phyloP scores from a whole-genome alignment of 2,888 invertebrate genomes.

The Seira ritae region DNA sequence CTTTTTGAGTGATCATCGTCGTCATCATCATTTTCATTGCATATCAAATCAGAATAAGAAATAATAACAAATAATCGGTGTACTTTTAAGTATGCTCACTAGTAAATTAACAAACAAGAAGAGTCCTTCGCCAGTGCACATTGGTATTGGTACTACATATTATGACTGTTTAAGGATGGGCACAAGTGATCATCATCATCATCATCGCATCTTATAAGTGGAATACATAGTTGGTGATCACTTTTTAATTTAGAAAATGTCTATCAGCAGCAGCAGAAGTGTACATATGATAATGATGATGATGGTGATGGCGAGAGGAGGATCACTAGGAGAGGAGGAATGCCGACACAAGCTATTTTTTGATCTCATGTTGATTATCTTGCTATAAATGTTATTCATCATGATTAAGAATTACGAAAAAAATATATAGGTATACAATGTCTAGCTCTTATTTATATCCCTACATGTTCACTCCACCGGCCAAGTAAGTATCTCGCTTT shows the following conservation, averaged over 20 bases:
- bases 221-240: too few species aligned
- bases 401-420: constrained; percentile 1
- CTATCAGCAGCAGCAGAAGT: constrained; percentile 4
- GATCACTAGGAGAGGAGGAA: background rate
- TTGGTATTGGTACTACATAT: too few species aligned
- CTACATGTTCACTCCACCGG: background rate
- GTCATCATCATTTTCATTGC: background rate
- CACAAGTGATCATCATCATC: background rate
- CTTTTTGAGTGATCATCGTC: constrained; percentile 12
- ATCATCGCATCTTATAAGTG: too few species aligned
- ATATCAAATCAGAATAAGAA: background rate
- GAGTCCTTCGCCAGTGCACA: background rate
- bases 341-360: constrained; percentile 22
- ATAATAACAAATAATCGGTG: constrained; percentile 22
- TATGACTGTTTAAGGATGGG: background rate
- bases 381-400: constrained; percentile 16
- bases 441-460: background rate
- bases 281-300: background rate
- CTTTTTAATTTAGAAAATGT: constrained; percentile 23
- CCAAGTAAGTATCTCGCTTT: background rate
- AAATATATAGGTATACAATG: background rate
- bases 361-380: constrained; percentile 19
- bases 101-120: background rate
- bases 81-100: constrained; percentile 15
- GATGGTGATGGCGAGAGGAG: background rate